A percentile compares a stretch with the other conserved stretches of the same genome.
Evolutionary conservation across 2,113 vertebrate genomes (phyloP).

Genomic region (Zapus hudsonius): DNA sequence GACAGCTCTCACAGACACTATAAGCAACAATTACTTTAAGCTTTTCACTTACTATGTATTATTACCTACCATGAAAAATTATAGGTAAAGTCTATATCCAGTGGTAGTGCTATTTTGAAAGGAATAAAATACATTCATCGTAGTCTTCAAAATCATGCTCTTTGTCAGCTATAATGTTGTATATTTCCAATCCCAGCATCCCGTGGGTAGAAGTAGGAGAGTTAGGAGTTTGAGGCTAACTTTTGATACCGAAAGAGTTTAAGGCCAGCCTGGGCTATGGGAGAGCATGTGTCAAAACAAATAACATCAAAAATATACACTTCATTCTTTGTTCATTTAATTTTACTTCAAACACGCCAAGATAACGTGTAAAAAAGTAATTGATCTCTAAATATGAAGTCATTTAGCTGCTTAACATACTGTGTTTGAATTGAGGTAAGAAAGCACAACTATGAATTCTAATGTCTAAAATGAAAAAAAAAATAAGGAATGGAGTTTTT

Average conservation of each 20-base stretch:
- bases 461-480: neutral
- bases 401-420: neutral
- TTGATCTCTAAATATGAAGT: neutral
- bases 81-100: neutral
- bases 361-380: neutral
- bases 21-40: neutral
- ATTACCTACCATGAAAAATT: too few species aligned
- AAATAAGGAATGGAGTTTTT: neutral
- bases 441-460: neutral
- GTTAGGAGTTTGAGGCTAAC: neutral
- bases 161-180: neutral
- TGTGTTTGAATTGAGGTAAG: neutral
- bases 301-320: neutral
- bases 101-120: neutral
- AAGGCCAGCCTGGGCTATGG: neutral
- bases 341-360: neutral
- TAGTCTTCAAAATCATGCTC: neutral
- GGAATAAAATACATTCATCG: slow-evolving; percentile 28
- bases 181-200: neutral
- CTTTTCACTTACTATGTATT: neutral
- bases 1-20: neutral
- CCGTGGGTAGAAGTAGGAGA: neutral
- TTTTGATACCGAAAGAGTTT: neutral
- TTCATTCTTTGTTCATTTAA: neutral
- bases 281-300: neutral